phyloP scores from a whole-genome alignment of 2,888 invertebrate species.

The Slavum lentiscoides region DNA sequence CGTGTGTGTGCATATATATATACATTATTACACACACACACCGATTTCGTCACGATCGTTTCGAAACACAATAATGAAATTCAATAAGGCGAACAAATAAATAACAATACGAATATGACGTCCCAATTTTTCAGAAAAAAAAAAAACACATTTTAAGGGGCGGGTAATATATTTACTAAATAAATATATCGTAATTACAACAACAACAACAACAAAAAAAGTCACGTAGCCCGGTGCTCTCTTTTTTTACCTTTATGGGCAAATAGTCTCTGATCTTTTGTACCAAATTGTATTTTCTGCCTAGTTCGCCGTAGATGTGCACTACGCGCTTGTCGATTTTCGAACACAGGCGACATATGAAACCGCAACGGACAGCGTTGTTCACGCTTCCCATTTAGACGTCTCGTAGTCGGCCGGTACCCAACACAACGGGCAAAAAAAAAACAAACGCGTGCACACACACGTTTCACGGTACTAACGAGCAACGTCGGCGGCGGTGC shows the following conservation, averaged over 20 bases:
- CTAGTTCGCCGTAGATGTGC: conserved; percentile 81
- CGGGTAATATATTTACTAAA: too few relatives aligned
- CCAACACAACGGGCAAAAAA: conserved; percentile 2
- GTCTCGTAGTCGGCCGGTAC: conserved; percentile 3
- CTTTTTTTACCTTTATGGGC: conserved; percentile 71
- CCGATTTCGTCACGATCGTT: conserved; percentile 32
- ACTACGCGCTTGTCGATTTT: conserved; percentile 83
- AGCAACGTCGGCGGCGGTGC: neutral
- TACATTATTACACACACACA: conserved; percentile 42
- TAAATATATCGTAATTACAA: too few relatives aligned
- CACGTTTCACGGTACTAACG: neutral
- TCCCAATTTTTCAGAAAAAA: neutral
- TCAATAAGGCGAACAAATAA: conserved; percentile 18
- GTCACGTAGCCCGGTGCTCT: conserved; percentile 58
- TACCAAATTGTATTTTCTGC: conserved; percentile 72
- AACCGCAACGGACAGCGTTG: conserved; percentile 78
- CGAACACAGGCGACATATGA: conserved; percentile 82
- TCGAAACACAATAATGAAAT: conserved; percentile 48
- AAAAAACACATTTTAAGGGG: too few relatives aligned
- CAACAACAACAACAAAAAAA: neutral
- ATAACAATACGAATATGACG: neutral
- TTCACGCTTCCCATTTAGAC: conserved; percentile 77
- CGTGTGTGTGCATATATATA: conserved; percentile 22
- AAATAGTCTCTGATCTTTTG: conserved; percentile 80
- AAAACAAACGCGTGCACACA: neutral